Evolutionary conservation across 2,797 vertebrate species (phyloP), one percentile per base, ranked within the genome.

Genomic region (Loriculus beryllinus): DNA sequence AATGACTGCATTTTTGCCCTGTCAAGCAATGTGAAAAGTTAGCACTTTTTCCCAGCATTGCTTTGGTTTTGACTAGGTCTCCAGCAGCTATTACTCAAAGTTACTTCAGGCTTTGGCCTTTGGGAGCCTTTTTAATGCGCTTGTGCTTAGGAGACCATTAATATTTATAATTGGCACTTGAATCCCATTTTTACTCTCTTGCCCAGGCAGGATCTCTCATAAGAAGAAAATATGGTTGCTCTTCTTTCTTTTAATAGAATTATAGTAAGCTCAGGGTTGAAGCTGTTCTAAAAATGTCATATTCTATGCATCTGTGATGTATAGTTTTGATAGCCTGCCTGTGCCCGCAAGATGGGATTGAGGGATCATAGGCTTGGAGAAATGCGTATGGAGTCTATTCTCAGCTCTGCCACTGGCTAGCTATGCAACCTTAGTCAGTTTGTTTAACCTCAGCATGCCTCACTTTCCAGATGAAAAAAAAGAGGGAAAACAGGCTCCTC

Each of bases 281-380:
- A 65, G 28, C 49, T 95, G 82, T 85, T 92, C 92, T 94, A 80
- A 87, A 95, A 95, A 93, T 86, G 95, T 96, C 93, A 72, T 80
- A 19, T 43, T 81, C 39, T 75, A 26, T 91, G 90, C 29, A 92
- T 47, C 49, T 78, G 48, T 69, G 42, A 81, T 78, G 16, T 11
- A 77, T 19, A 86, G 69, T 37, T 92, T 81, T 91, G 60, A 48
- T 89, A 59, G 84, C 31, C 71, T 75, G 69, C 29, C 60, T 87
- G 7, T 92, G 84, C 49, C 86, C 87, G 21, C 1, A 6, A 77
- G 84, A 78, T 5, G 6, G 33, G 59, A 75, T 72, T 71, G 19
- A 31, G 43, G 83, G 43, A 70, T 89, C 33, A 54, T 65, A 15
- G 69, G 52, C 84, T 88, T 86, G 79, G 51, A 90, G 82, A 78